Evolutionary conservation across 2,888 invertebrate species (phyloP), one percentile per base, ranked within the genome.

Genomic region (Camptogramma bilineatum): DNA sequence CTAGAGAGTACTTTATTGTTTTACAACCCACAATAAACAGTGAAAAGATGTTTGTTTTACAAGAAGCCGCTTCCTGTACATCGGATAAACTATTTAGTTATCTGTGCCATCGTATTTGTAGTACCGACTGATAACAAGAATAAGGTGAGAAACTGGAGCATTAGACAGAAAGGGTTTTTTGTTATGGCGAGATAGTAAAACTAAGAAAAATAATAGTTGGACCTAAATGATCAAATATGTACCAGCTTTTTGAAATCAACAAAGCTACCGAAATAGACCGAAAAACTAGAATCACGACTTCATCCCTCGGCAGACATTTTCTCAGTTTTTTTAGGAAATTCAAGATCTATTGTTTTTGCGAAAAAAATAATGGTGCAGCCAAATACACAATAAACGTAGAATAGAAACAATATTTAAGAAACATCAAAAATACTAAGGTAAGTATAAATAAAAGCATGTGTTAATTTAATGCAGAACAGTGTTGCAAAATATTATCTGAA

Each of bases 1-100:
- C 7, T 62, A 82, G 82, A 85, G 83, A 84, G 77, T 75, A 73
- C 72, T 85, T 83, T 87, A 88, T 88, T 90, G 85, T 89, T 89
- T 89, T 90, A 90, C 44, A 68, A 76, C 76, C 59, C 74, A n/a
- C 74, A 79, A 84, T 85, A 87, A 86, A 87, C 72, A 48, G 34
- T 67, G 39, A 73, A 80, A 77, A 72, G 72, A 67, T 83, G 77
- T 83, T 85, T 86, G 77, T 81, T 74, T 83, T 81, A 79, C 79
- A 85, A 84, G 76, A 71, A 78, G 82, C 85, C 84, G 83, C 80
- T 85, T 84, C 75, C 80, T 80, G 83, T 84, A 76, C 68, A 62
- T 39, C n/a, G n/a, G n/a, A 13, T 13, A 39, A 34, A 52, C 28
- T 59, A 28, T 28, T 28, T 28, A 28, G 28, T 28, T 5, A 7